phyloP scores from a whole-genome alignment of 2,797 vertebrate genomes.

The Thalassophryne amazonica region DNA sequence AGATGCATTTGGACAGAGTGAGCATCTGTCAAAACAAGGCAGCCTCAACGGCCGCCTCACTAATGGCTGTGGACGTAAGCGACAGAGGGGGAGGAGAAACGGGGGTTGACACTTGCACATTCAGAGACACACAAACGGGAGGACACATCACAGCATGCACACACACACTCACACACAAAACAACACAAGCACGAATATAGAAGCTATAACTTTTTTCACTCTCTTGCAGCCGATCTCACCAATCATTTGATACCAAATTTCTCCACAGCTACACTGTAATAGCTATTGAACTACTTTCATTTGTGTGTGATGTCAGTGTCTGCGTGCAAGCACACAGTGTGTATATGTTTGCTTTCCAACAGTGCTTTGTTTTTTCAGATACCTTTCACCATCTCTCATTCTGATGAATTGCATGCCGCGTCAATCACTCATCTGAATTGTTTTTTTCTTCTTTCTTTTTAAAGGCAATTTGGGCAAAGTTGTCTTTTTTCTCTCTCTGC shows the following conservation, averaged over 20 bases:
- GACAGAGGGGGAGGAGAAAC: conserved; percentile 61
- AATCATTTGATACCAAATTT: conserved; percentile 65
- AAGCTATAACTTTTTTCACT: conserved; percentile 31
- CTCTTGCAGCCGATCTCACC: conserved; percentile 49
- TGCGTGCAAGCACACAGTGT: conserved; percentile 22
- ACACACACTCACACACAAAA: conserved; percentile 7
- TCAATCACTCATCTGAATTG: conserved; percentile 72
- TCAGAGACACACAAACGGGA: conserved; percentile 47
- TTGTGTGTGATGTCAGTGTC: conserved; percentile 29
- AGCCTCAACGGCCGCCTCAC: conserved; percentile 74
- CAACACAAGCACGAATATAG: conserved; percentile 24
- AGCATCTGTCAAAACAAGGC: conserved; percentile 83
- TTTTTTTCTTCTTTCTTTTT: conserved; percentile 51
- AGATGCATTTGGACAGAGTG: conserved; percentile 82
- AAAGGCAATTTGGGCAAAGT: conserved; percentile 54
- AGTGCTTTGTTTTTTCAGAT: conserved; percentile 59
- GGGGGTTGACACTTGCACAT: conserved; percentile 42
- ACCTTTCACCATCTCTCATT: conserved; percentile 62
- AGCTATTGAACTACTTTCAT: conserved; percentile 56
- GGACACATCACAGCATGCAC: background rate
- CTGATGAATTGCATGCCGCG: conserved; percentile 65
- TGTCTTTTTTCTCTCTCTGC: conserved; percentile 9
- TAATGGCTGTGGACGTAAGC: conserved; percentile 77
- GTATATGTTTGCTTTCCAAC: conserved; percentile 56
- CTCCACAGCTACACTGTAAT: conserved; percentile 56